Conservation (phyloP, 2,888 invertebrate genomes). For the Rhyacophila evoluta region DNA sequence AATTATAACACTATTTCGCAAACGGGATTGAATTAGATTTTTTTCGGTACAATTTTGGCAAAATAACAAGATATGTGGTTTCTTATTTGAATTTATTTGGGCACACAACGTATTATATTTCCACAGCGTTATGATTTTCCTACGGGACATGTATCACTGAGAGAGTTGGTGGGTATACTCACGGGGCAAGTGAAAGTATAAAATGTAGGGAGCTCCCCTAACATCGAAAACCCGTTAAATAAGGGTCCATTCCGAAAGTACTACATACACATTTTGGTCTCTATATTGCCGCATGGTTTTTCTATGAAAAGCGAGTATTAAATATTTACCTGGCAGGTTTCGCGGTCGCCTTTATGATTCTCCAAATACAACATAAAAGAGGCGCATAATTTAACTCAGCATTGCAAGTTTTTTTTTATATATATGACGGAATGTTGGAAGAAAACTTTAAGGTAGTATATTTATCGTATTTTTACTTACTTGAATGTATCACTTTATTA, state of each 20-base stretch:
- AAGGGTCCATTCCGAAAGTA: not conserved
- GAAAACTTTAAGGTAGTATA: no score
- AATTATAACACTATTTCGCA: no score
- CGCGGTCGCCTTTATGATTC: not conserved
- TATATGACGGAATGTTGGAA: no score
- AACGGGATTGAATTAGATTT: no score
- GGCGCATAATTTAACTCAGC: not conserved
- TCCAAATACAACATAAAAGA: not conserved
- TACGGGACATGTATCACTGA: not conserved
- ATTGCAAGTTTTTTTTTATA: no score
- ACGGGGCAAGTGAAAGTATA: not conserved
- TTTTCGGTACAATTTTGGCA: no score
- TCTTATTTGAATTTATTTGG: not conserved
- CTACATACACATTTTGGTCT: not conserved
- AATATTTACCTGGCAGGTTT: not conserved
- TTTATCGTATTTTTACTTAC: no score
- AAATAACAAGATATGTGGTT: no score
- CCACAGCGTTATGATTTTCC: not conserved
- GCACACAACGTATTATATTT: not conserved
- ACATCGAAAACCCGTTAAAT: conserved; percentile 13
- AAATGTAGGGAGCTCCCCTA: not conserved
- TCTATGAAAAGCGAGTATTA: not conserved
- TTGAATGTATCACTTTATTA: no score
- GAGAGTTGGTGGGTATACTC: not conserved
- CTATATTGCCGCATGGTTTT: not conserved